Conservation (phyloP, 2,113 vertebrate species). For the Menidia beryllina region DNA sequence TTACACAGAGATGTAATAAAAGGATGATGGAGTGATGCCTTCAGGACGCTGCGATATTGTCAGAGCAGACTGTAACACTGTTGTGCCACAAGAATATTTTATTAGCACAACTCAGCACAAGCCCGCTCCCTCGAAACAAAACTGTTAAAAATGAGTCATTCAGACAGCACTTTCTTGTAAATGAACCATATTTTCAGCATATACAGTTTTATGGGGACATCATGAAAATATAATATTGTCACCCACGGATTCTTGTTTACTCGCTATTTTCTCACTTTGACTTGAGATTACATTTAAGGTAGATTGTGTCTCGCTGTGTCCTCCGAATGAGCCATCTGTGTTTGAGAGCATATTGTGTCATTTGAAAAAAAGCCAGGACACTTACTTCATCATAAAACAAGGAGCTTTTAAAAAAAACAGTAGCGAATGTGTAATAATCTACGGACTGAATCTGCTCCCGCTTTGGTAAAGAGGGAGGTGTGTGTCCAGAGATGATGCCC, state of each 20-base stretch:
- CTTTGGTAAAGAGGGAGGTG: neutral
- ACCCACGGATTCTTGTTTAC: conserved; percentile 47
- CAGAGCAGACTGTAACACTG: conserved; percentile 50
- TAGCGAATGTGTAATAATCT: too few species aligned
- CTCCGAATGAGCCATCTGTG: conserved; percentile 30
- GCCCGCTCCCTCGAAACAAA: conserved; percentile 42
- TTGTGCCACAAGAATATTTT: conserved; percentile 67
- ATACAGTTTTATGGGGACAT: conserved; percentile 24
- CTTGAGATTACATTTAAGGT: conserved; percentile 41
- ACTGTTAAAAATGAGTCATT: conserved; percentile 33
- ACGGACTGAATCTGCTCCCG: neutral
- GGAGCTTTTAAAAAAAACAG: neutral
- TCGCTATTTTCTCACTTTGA: conserved; percentile 29
- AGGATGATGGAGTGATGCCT: conserved; percentile 74
- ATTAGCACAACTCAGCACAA: conserved; percentile 62
- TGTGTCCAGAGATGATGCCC: neutral
- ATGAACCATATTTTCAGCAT: conserved; percentile 36
- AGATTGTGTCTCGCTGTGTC: conserved; percentile 17
- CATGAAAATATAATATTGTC: conserved; percentile 37
- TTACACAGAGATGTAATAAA: conserved; percentile 74
- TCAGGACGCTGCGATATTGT: conserved; percentile 67
- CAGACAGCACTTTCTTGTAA: conserved; percentile 25
- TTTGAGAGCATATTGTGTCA: conserved; percentile 9
- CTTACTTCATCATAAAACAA: conserved; percentile 9
- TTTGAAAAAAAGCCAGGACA: conserved; percentile 8